A percentile compares a stretch with the other conserved stretches of the same genome.
These are phyloP conservation scores for Dolichomitus sp. DNA, from an alignment of 2,888 invertebrate genomes.

Conservation along the genomic window DNA sequence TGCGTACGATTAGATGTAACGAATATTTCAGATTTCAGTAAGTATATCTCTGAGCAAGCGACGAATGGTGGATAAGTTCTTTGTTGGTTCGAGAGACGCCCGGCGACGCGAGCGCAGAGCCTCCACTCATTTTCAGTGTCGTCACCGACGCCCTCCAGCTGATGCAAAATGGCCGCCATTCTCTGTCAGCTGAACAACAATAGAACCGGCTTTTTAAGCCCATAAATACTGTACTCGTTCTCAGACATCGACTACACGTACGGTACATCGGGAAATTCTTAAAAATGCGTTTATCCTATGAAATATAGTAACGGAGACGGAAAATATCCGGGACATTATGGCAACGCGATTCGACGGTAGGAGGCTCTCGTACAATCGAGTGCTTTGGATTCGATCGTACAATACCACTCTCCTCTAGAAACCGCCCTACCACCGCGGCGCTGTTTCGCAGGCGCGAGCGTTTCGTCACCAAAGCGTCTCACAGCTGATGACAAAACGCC, in stretches of 20 bases:
- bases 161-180: constrained; percentile 69
- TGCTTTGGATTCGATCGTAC: constrained; percentile 38
- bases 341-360: constrained; percentile 26
- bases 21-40: constrained; percentile 8
- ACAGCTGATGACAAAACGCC: constrained; percentile 69
- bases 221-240: constrained; percentile 23
- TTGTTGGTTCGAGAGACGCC: constrained; percentile 50
- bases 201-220: constrained; percentile 53
- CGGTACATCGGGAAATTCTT: not conserved
- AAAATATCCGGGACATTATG: constrained; percentile 42
- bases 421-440: constrained; percentile 7
- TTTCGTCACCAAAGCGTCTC: constrained; percentile 64
- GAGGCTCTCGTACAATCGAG: constrained; percentile 52
- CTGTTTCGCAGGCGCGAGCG: constrained; percentile 48
- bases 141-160: constrained; percentile 73
- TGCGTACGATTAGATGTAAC: not conserved
- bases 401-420: constrained; percentile 21
- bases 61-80: constrained; percentile 28
- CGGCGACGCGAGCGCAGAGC: constrained; percentile 39
- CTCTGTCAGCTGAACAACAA: constrained; percentile 65
- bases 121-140: constrained; percentile 66
- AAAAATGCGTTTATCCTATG: constrained; percentile 22
- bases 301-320: constrained; percentile 16
- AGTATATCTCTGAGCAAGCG: constrained; percentile 1
- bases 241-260: constrained; percentile 1